These are phyloP conservation scores for Agonopterix alstromeriana DNA, from an alignment of 2,888 invertebrate species.

Conservation along the genomic window DNA sequence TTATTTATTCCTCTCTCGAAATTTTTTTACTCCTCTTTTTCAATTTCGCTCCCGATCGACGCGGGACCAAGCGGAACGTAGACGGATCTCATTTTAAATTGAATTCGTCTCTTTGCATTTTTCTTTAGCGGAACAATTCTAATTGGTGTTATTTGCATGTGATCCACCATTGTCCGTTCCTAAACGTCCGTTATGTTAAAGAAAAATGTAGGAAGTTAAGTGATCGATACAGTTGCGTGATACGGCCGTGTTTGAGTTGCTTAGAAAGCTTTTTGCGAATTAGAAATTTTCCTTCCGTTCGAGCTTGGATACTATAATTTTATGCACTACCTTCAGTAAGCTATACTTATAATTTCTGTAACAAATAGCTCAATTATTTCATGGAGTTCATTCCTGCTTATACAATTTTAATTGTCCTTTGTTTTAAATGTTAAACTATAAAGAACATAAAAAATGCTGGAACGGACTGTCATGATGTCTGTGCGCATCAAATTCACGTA, in stretches of 20 bases:
- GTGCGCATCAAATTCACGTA: neutral
- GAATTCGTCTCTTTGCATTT: slow-evolving; percentile 21
- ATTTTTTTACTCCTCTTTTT: slow-evolving; percentile 58
- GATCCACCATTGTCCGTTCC: slow-evolving; percentile 39
- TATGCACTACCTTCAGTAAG: neutral
- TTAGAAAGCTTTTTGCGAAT: slow-evolving; percentile 58
- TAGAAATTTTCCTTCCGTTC: slow-evolving; percentile 17
- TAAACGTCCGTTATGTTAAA: slow-evolving; percentile 39
- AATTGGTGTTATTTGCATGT: slow-evolving; percentile 69
- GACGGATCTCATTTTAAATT: slow-evolving; percentile 60
- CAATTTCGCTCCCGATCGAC: slow-evolving; percentile 69
- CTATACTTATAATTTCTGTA: too few relatives aligned
- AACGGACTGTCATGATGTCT: neutral
- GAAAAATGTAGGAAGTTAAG: slow-evolving; percentile 26
- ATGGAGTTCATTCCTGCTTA: too few relatives aligned
- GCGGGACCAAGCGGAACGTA: slow-evolving; percentile 64
- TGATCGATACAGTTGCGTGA: slow-evolving; percentile 59
- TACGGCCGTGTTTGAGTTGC: slow-evolving; percentile 43
- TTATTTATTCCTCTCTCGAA: slow-evolving; percentile 63
- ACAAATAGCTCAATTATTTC: too few relatives aligned
- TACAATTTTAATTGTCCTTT: too few relatives aligned
- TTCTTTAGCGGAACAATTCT: slow-evolving; percentile 49
- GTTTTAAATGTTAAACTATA: neutral
- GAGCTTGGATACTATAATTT: neutral
- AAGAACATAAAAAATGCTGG: neutral